Evolutionary conservation across 2,113 vertebrate genomes (phyloP).

Genomic region (Urocolius indicus): DNA sequence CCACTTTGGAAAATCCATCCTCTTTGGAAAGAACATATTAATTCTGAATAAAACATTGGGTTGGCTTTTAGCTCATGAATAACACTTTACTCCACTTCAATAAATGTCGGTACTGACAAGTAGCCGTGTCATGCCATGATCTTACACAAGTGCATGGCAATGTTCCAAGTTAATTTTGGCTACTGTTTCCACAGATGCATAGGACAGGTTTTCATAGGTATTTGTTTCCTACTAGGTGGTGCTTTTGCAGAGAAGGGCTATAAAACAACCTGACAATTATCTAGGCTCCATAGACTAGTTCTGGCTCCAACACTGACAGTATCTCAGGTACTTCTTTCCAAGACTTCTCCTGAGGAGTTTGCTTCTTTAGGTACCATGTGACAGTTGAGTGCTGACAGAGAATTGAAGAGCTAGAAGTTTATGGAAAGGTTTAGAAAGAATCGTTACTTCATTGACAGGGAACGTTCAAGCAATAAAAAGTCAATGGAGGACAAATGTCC

Average conservation of each 20-base stretch:
- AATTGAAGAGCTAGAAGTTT: neutral
- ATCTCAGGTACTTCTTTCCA: neutral
- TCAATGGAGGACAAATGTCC: neutral
- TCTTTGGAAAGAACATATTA: slow-evolving; percentile 45
- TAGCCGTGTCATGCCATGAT: slow-evolving; percentile 14
- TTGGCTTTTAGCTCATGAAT: slow-evolving; percentile 56
- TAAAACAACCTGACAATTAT: neutral
- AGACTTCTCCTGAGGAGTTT: neutral
- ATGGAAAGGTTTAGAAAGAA: neutral
- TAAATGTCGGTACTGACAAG: slow-evolving; percentile 11
- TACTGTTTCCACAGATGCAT: neutral
- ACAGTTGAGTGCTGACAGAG: neutral
- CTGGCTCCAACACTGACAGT: neutral
- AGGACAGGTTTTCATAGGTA: neutral
- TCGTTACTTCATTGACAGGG: neutral
- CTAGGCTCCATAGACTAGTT: neutral
- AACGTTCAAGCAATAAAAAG: neutral
- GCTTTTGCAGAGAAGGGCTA: neutral
- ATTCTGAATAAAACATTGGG: slow-evolving; percentile 61
- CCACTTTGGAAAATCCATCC: neutral
- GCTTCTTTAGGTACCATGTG: neutral
- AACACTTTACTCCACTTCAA: slow-evolving; percentile 39
- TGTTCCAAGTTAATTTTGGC: neutral
- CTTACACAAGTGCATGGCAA: neutral
- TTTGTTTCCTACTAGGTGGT: neutral